Base-by-base conservation (phyloP, 2,113 vertebrate genomes). In the Serranochromis macrocephalus region DNA sequence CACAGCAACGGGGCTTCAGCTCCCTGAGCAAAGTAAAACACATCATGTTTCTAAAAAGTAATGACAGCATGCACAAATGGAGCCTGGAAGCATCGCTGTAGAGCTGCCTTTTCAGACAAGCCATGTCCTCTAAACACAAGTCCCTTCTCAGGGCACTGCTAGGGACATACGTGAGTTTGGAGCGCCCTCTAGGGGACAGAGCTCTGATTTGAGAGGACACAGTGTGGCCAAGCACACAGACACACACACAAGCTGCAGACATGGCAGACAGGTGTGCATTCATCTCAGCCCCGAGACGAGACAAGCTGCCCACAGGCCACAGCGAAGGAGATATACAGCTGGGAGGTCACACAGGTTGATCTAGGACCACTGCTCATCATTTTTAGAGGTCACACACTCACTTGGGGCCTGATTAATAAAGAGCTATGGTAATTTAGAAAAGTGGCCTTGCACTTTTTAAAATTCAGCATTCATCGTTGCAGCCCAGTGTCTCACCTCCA, bases 111-210 rank as follows among this genome's bases (percentile, higher is more conserved):
- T 87, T 58, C 75, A 90, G 63, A 84, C 82, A 80, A 91, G 85
- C 81, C 57, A 75, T 85, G 87, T 91, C 91, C 88, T 90, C 85
- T 73, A 86, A 88, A 88, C 83, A 87, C 38, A 87, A 80, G 80
- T 21, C 79, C 66, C 71, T 33, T 87, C 58, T 80, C 26, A 83
- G 45, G 51, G 54, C 19, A 29, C 36, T 19, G 53, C 38, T 61
- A 14, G 14, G 57, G 79, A 73, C 78, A 92, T 91, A 55, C 13
- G 26, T 85, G 86, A 36, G 91, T 12, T 49, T 55, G 57, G 71
- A 91, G 91, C 92, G 66, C 94, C 95, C 94, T 94, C 96, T 94
- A 95, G 92, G 78, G 95, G 93, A 89, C 42, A 51, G 6, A 45
- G 73, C n/a, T 19, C 14, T 7, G 61, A n/a, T 17, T 21, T 24